Conservation (phyloP, 1,140 invertebrate genomes). For the Caligus rogercresseyi region DNA sequence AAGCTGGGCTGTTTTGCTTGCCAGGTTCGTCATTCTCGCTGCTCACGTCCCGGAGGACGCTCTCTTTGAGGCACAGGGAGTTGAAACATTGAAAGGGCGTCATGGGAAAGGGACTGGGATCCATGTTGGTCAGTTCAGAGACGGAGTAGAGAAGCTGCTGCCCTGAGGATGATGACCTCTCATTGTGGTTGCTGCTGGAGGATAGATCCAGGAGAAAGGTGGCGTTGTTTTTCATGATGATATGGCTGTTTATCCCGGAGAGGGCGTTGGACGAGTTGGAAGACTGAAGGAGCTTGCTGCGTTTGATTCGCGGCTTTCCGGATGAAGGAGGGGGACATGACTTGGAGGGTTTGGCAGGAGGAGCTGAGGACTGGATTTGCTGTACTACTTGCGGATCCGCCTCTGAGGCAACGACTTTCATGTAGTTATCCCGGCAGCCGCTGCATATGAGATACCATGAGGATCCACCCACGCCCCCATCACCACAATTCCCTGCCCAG, state of each 20-base stretch:
- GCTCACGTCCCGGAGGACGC: conserved; percentile 28
- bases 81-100: conserved; percentile 53
- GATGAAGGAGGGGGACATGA: neutral
- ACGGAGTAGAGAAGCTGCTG: neutral
- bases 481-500: conserved; percentile 72
- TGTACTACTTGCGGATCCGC: conserved; percentile 23
- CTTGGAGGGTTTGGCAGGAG: neutral
- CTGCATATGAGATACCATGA: conserved; percentile 86
- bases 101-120: conserved; percentile 17
- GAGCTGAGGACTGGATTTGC: conserved; percentile 22
- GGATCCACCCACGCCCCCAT: conserved; percentile 58
- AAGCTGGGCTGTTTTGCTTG: neutral
- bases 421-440: conserved; percentile 60
- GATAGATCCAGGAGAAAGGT: conserved; percentile 78
- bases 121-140: neutral
- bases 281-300: neutral
- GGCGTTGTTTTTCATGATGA: conserved; percentile 77
- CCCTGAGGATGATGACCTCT: neutral
- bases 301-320: neutral
- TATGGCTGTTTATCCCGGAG: conserved; percentile 41
- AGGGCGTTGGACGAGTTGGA: conserved; percentile 25
- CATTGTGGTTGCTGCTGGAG: conserved; percentile 35
- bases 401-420: conserved; percentile 31
- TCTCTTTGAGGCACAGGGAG: conserved; percentile 39
- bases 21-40: conserved; percentile 35